Conservation (phyloP, 2,888 invertebrate species). For the Drosophila suboccidentalis region DNA sequence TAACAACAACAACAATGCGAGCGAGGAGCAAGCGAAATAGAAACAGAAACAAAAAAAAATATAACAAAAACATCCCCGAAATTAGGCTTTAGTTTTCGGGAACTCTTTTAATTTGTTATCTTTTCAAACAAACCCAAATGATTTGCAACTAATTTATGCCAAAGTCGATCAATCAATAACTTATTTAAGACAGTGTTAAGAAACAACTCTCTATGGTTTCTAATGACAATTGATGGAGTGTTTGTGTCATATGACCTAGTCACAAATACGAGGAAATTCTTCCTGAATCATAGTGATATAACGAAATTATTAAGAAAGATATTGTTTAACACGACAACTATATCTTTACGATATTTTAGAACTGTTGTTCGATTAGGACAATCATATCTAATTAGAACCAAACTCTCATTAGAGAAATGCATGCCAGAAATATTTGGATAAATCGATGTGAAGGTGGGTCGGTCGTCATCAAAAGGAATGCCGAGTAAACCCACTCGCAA, state of each 20-base stretch:
- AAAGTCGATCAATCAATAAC: constrained; percentile 65
- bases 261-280: background rate
- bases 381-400: constrained; percentile 7
- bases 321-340: background rate
- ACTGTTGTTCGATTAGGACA: background rate
- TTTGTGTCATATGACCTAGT: constrained; percentile 30
- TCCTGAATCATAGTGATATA: constrained; percentile 7
- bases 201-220: background rate
- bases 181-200: constrained; percentile 24
- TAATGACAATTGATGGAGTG: constrained; percentile 43
- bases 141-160: constrained; percentile 63
- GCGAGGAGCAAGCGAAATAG: constrained; percentile 21
- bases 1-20: constrained; percentile 61
- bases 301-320: background rate
- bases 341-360: background rate
- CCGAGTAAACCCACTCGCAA: constrained; percentile 2
- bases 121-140: constrained; percentile 47
- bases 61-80: constrained; percentile 71
- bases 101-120: constrained; percentile 58
- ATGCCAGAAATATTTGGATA: background rate
- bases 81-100: constrained; percentile 68
- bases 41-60: constrained; percentile 11
- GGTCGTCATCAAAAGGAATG: constrained; percentile 12
- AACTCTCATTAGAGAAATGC: background rate
- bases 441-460: constrained; percentile 32